Conservation (phyloP, 2,888 invertebrate genomes). For the Rotaria sp. region DNA sequence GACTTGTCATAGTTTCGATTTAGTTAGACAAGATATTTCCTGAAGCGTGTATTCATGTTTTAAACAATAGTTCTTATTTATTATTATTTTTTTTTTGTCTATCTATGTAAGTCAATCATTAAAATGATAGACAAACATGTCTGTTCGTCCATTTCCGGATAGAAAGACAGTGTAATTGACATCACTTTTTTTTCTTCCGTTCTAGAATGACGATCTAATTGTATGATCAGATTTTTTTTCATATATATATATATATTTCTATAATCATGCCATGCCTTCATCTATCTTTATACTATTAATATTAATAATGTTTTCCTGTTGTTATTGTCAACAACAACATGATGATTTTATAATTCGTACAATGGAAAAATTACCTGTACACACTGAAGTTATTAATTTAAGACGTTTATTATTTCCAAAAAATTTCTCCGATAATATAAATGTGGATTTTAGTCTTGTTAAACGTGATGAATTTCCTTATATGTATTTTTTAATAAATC, state of each 20-base stretch:
- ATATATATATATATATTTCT: background rate
- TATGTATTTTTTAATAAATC: slow-evolving; percentile 20
- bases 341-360: background rate
- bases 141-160: background rate
- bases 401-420: background rate
- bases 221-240: background rate
- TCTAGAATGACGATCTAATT: background rate
- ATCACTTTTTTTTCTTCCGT: background rate
- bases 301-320: background rate
- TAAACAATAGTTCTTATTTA: background rate
- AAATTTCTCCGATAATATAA: background rate
- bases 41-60: background rate
- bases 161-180: background rate
- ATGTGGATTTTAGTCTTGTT: background rate
- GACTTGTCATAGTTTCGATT: background rate
- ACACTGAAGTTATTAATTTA: background rate
- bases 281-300: background rate
- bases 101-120: background rate
- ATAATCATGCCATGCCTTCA: slow-evolving; percentile 17
- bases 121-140: background rate
- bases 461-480: slow-evolving; percentile 31
- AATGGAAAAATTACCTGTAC: slow-evolving; percentile 4
- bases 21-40: background rate
- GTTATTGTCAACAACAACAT: background rate
- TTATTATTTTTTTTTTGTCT: background rate